Percentiles rank a stretch among this genome's conserved stretches.
These are phyloP conservation scores for Catharus bicknelli DNA, from an alignment of 2,113 vertebrate species.

Conservation along the genomic window DNA sequence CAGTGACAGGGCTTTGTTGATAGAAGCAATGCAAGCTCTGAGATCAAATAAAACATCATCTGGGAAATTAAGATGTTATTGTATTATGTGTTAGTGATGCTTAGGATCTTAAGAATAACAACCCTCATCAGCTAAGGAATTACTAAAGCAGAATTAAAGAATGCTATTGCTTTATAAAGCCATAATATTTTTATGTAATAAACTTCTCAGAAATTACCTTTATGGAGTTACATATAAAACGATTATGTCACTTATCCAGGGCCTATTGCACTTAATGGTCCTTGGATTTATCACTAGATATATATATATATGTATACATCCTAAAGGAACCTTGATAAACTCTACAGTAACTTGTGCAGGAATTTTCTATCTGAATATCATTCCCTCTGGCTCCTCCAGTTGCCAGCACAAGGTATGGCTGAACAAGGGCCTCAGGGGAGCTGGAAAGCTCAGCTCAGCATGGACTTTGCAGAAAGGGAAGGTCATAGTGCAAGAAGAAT, in stretches of 20 bases:
- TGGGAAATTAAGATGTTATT: constrained; percentile 4
- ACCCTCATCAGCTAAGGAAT: neutral
- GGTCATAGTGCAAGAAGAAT: neutral
- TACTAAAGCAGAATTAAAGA: neutral
- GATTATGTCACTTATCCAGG: neutral
- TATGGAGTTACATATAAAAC: neutral
- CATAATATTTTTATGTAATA: neutral
- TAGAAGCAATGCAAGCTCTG: neutral
- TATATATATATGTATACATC: neutral
- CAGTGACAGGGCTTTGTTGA: neutral
- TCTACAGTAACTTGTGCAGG: neutral
- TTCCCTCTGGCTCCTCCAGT: neutral
- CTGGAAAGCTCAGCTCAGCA: neutral
- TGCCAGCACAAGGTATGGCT: neutral
- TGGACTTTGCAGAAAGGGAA: neutral
- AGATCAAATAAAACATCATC: neutral
- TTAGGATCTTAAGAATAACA: neutral
- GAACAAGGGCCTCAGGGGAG: neutral
- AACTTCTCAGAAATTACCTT: neutral
- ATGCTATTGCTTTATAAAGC: neutral
- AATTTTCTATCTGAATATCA: neutral
- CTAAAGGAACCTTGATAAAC: neutral
- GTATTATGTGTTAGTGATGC: neutral
- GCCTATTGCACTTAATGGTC: neutral
- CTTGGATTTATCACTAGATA: neutral